phyloP scores from a whole-genome alignment of 2,888 invertebrate species.

The Melieria crassipennis region DNA sequence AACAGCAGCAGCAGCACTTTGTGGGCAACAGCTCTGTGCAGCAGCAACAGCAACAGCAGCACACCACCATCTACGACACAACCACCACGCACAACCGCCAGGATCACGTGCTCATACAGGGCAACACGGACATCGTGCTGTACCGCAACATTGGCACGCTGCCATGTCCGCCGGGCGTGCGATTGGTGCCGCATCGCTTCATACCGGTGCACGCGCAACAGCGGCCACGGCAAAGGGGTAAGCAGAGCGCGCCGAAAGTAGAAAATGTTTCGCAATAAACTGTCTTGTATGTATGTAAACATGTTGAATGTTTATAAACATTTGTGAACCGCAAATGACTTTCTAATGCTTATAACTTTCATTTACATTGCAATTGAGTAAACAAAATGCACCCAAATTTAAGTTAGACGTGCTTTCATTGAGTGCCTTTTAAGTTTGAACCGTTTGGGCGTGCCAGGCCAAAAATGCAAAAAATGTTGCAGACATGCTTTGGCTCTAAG shows the following conservation, averaged over 20 bases:
- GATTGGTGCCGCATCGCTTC: conserved; percentile 58
- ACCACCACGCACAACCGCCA: conserved; percentile 48
- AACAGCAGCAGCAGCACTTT: conserved; percentile 25
- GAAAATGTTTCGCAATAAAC: no score
- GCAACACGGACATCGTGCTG: conserved; percentile 62
- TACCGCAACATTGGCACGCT: conserved; percentile 59
- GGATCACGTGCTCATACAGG: conserved; percentile 60
- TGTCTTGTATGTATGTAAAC: no score
- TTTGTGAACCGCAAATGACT: no score
- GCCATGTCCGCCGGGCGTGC: conserved; percentile 62
- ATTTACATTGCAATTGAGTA: no score
- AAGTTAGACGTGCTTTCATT: no score
- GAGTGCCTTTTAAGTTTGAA: no score
- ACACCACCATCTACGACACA: conserved; percentile 46
- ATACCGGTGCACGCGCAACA: conserved; percentile 54
- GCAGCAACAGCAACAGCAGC: conserved; percentile 41
- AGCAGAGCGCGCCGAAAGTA: conserved; percentile 39
- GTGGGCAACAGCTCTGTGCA: conserved; percentile 43
- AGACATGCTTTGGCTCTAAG: no score
- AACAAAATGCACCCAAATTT: no score
- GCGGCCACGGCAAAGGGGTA: conserved; percentile 60
- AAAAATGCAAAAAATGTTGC: no score
- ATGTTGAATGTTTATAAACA: no score
- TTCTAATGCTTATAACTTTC: no score
- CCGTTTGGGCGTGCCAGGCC: no score